Evolutionary conservation across 2,797 vertebrate species (phyloP).

Genomic region (Calcarius lapponicus): DNA sequence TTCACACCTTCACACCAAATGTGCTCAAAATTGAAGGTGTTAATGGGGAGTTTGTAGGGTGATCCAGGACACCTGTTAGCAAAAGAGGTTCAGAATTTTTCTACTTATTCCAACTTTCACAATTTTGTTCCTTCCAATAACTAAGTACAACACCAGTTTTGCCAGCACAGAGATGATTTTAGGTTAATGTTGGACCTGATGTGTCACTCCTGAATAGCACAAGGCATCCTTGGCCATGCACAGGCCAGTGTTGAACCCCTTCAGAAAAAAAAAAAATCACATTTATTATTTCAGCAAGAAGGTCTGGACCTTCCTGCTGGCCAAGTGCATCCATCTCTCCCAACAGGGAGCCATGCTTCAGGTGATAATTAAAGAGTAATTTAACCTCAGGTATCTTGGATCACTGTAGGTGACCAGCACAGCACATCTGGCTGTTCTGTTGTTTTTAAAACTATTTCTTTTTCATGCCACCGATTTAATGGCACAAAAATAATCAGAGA

Average conservation of each 20-base stretch:
- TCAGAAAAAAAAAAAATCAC: background rate
- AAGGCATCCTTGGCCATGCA: background rate
- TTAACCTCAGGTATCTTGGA: background rate
- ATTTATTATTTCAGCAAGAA: background rate
- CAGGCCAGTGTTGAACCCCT: background rate
- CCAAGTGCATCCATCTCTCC: background rate
- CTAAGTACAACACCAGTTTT: background rate
- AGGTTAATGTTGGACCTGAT: background rate
- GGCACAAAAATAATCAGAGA: conserved; percentile 54
- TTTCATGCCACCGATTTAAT: background rate
- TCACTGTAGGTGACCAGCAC: background rate
- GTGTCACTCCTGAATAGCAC: background rate
- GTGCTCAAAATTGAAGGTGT: background rate
- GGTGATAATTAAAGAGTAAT: background rate
- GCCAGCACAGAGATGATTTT: background rate
- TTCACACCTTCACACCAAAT: background rate
- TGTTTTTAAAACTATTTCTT: background rate
- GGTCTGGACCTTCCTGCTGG: background rate
- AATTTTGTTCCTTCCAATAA: background rate
- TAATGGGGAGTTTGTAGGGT: background rate
- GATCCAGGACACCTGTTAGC: background rate
- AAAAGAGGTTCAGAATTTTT: background rate
- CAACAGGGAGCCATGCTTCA: background rate
- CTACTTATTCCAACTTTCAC: background rate
- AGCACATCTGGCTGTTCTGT: background rate